Conservation (phyloP, 2,113 vertebrate genomes). For the Chrysochloris asiatica region DNA sequence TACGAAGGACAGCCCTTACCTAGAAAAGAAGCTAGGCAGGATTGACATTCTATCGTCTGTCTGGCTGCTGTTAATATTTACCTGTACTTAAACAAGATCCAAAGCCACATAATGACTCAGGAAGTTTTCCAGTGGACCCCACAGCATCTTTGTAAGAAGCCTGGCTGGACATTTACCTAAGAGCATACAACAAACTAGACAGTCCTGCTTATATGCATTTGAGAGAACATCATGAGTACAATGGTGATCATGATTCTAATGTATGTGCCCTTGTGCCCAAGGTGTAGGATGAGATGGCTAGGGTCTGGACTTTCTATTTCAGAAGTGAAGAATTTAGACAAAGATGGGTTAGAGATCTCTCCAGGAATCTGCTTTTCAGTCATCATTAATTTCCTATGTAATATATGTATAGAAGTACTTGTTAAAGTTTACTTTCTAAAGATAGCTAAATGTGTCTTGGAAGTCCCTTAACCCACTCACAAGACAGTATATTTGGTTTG, state of each 20-base stretch:
- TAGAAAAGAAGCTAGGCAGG: background rate
- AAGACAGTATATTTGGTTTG: background rate
- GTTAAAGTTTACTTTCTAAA: background rate
- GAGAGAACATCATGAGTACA: background rate
- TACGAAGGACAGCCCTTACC: conserved; percentile 23
- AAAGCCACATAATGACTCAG: background rate
- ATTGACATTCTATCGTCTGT: background rate
- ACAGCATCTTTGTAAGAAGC: background rate
- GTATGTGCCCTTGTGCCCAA: too few relatives aligned
- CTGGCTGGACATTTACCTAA: background rate
- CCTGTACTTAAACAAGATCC: background rate
- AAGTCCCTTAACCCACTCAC: background rate
- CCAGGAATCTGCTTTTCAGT: background rate
- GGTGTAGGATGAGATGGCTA: background rate
- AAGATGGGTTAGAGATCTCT: conserved; percentile 16
- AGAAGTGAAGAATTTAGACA: background rate
- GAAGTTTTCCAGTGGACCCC: conserved; percentile 10
- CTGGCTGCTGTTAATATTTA: background rate
- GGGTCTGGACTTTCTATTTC: background rate
- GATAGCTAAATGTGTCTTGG: background rate
- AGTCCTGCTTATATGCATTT: background rate
- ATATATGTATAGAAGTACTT: background rate
- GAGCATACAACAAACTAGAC: background rate
- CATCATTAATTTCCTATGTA: background rate
- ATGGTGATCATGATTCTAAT: background rate